phyloP scores from a whole-genome alignment of 2,797 vertebrate species.

The Melanotaenia nigrans region DNA sequence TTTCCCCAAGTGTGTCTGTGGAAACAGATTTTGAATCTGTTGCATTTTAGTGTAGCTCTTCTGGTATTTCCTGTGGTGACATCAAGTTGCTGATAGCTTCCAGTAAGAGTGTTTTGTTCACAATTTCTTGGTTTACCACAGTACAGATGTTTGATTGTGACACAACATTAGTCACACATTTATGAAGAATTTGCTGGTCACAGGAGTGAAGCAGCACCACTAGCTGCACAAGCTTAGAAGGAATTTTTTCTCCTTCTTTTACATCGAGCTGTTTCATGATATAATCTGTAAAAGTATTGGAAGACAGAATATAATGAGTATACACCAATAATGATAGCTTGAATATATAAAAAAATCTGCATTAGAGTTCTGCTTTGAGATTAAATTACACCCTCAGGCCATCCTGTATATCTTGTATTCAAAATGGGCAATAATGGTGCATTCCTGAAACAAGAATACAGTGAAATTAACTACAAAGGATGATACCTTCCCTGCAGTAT shows the following conservation, averaged over 20 bases:
- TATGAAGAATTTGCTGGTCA: neutral
- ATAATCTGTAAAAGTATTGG: neutral
- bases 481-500: constrained; percentile 29
- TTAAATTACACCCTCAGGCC: constrained; percentile 7
- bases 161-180: constrained; percentile 36
- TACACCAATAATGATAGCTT: neutral
- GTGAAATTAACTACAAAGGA: constrained; percentile 11
- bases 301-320: neutral
- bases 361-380: constrained; percentile 14
- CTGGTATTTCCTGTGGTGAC: constrained; percentile 28
- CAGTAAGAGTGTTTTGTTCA: constrained; percentile 26
- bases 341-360: neutral
- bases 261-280: neutral
- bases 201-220: neutral
- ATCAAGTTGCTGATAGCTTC: constrained; percentile 20
- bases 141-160: constrained; percentile 15
- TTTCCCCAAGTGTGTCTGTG: constrained; percentile 45
- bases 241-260: neutral
- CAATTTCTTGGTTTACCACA: constrained; percentile 13
- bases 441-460: constrained; percentile 13
- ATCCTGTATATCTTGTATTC: neutral
- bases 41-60: constrained; percentile 47
- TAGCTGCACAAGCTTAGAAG: neutral
- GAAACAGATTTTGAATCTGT: constrained; percentile 39
- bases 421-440: constrained; percentile 14